Conservation (phyloP, 2,113 vertebrate genomes). For the Bos javanicus region DNA sequence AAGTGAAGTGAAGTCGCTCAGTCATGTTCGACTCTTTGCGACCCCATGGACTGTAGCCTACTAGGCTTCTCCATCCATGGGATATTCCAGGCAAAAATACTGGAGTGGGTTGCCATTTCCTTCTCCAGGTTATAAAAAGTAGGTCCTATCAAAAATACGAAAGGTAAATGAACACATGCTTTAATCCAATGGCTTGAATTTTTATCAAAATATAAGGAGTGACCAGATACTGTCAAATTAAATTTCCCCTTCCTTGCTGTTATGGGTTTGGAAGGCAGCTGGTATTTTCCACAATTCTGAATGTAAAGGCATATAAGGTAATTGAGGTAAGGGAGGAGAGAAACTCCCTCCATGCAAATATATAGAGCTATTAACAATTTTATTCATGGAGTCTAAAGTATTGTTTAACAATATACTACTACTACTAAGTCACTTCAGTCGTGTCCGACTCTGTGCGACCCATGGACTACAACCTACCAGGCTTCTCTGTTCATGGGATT, state of each 20-base stretch:
- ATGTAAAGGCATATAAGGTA: background rate
- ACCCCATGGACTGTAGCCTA: no score
- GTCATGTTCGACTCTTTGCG: no score
- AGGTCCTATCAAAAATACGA: no score
- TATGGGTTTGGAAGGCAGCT: background rate
- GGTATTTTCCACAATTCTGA: background rate
- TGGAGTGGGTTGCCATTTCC: no score
- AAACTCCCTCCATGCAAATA: background rate
- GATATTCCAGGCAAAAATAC: no score
- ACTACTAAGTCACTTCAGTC: no score
- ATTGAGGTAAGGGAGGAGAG: background rate
- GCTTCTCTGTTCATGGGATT: no score
- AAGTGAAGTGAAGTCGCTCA: background rate
- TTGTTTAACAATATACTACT: background rate
- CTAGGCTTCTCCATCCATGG: no score
- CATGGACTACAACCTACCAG: no score
- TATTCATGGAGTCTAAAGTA: background rate
- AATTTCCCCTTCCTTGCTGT: background rate
- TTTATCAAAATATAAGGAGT: background rate
- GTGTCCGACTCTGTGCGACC: no score
- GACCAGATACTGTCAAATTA: background rate
- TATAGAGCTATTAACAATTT: background rate
- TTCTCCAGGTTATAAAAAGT: no score
- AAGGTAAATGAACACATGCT: background rate
- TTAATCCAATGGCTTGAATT: background rate